Evolutionary conservation across 2,113 vertebrate genomes (phyloP).

Genomic region (Montifringilla adamsi): DNA sequence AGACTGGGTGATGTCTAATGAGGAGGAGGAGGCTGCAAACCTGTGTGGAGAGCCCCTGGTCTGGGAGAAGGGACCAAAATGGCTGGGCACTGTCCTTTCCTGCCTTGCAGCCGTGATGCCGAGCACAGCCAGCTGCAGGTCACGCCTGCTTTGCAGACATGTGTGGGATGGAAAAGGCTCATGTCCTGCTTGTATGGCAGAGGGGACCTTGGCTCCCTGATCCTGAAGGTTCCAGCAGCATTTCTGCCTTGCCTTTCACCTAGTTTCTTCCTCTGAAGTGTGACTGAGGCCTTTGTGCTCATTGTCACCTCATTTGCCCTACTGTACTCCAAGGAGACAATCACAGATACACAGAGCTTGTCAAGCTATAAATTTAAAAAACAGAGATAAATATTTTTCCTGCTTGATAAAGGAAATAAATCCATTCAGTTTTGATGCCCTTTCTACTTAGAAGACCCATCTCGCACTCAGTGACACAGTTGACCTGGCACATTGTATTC

Average conservation of each 20-base stretch:
- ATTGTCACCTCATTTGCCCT: background rate
- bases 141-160: accelerated
- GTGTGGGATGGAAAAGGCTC: background rate
- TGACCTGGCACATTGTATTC: accelerated
- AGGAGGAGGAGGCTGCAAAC: background rate
- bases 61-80: background rate
- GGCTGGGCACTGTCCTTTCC: background rate
- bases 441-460: background rate
- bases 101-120: accelerated
- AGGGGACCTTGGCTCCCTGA: background rate
- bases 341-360: background rate
- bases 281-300: background rate
- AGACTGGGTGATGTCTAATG: background rate
- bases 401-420: conserved; percentile 13
- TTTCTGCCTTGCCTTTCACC: background rate
- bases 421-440: background rate
- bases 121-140: accelerated
- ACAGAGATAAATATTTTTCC: background rate
- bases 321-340: background rate
- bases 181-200: accelerated
- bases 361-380: background rate
- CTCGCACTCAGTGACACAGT: background rate
- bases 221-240: background rate
- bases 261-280: background rate
- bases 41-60: background rate